These are phyloP conservation scores for Xiphydria camelus DNA, from an alignment of 2,888 invertebrate species.

Conservation along the genomic window DNA sequence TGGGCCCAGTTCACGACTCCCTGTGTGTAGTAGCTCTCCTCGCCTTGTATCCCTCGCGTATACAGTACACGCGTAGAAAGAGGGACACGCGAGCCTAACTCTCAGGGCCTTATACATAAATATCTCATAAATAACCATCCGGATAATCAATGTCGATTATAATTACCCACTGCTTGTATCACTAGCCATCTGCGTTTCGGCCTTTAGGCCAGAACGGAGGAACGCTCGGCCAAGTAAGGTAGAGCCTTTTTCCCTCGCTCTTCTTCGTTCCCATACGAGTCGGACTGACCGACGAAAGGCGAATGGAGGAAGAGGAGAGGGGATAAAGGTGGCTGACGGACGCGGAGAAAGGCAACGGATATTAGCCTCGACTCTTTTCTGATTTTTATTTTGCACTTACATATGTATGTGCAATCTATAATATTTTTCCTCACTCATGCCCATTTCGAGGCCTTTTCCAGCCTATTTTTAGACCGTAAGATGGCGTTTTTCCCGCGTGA, in stretches of 20 bases:
- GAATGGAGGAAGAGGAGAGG: too few relatives aligned
- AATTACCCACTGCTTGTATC: constrained; percentile 31
- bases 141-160: constrained; percentile 40
- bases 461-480: too few relatives aligned
- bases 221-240: background rate
- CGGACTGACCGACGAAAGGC: too few relatives aligned
- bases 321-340: too few relatives aligned
- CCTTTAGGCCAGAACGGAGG: background rate
- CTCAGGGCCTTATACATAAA: constrained; percentile 45
- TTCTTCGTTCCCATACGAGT: constrained; percentile 5
- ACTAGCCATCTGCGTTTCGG: constrained; percentile 6
- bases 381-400: too few relatives aligned
- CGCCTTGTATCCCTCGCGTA: constrained; percentile 13
- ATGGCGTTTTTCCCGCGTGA: too few relatives aligned
- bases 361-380: too few relatives aligned
- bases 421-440: too few relatives aligned
- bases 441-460: too few relatives aligned
- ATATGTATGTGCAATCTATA: too few relatives aligned
- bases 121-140: constrained; percentile 47
- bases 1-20: background rate
- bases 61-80: constrained; percentile 12
- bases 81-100: constrained; percentile 15
- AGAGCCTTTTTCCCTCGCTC: constrained; percentile 7
- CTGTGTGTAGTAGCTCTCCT: background rate
- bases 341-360: too few relatives aligned